Percentiles rank a stretch among this genome's conserved stretches.
phyloP scores from a whole-genome alignment of 1,140 invertebrate species.

The Drosophila insularis region DNA sequence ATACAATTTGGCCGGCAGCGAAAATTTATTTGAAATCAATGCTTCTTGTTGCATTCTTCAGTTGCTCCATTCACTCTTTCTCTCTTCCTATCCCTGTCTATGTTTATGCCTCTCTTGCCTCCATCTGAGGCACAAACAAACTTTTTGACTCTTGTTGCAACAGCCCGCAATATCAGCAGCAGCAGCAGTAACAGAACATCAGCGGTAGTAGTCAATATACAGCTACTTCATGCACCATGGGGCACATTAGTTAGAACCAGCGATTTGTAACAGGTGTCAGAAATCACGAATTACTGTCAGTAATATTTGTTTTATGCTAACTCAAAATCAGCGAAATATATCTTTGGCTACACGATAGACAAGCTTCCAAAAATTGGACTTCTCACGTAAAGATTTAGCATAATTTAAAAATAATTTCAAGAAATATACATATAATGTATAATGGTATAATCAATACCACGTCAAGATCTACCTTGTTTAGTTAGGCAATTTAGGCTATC shows the following conservation, averaged over 20 bases:
- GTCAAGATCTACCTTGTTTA: too few species aligned
- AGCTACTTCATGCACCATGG: constrained; percentile 36
- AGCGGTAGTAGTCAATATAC: constrained; percentile 19
- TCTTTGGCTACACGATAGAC: too few species aligned
- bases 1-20: constrained; percentile 79
- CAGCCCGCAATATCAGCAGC: constrained; percentile 42
- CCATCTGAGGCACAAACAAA: constrained; percentile 49
- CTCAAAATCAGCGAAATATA: too few species aligned
- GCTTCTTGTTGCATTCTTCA: constrained; percentile 80
- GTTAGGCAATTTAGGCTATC: too few species aligned
- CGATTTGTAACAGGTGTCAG: neutral
- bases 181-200: constrained; percentile 33
- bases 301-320: too few species aligned
- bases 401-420: too few species aligned
- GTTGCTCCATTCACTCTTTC: constrained; percentile 43
- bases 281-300: too few species aligned
- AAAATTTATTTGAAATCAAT: constrained; percentile 81
- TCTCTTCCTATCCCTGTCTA: neutral
- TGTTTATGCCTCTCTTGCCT: neutral
- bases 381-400: too few species aligned
- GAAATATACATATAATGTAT: too few species aligned
- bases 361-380: too few species aligned
- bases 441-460: too few species aligned
- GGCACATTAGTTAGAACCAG: constrained; percentile 31
- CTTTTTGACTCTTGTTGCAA: constrained; percentile 68